Base-by-base conservation (phyloP, 2,888 invertebrate genomes). In the Dilophus febrilis region DNA sequence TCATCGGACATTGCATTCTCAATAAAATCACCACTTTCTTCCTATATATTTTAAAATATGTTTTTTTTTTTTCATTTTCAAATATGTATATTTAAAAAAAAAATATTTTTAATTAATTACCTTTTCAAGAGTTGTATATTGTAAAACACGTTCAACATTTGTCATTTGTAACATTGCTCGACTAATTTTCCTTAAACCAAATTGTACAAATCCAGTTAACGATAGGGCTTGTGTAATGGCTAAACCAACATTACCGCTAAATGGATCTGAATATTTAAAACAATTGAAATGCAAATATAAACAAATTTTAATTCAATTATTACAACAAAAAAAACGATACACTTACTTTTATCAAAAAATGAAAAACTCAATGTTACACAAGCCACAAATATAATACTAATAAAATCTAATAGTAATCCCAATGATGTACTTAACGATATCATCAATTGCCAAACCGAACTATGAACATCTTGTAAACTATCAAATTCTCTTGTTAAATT, bases 111-210 rank as follows among this genome's bases (percentile, higher is more conserved):
- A n/a, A n/a, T n/a, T n/a, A n/a, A n/a, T n/a, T 4, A 40, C 40
- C 26, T 71, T 65, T 41, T 77, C 72, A 26, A 85, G 64, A 42
- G 74, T 69, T 1, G 74, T 72, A 58, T 85, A 86, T 48, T 74
- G 71, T 45, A 85, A 67, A 28, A 76, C 72, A 8, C 73, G 64
- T 57, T 85, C 77, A 2, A 85, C 84, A 46, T 75, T 75, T 12
- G 76, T 77, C 76, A 78, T 77, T 54, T 74, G 77, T 54, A 65
- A 73, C 53, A 68, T 73, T 56, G 62, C 82, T 67, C 68, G 86
- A 45, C 63, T 85, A 53, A 57, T 79, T 70, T 64, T 79, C 43
- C 63, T 77, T 48, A 62, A 83, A 59, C 68, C 82, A 60, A 63
- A 86, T 59, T 60, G 83, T 59, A 64, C 77, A 77, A 68, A 79